These are phyloP conservation scores for Rhodinocichla rosea DNA, from an alignment of 2,113 vertebrate genomes.

Conservation along the genomic window DNA sequence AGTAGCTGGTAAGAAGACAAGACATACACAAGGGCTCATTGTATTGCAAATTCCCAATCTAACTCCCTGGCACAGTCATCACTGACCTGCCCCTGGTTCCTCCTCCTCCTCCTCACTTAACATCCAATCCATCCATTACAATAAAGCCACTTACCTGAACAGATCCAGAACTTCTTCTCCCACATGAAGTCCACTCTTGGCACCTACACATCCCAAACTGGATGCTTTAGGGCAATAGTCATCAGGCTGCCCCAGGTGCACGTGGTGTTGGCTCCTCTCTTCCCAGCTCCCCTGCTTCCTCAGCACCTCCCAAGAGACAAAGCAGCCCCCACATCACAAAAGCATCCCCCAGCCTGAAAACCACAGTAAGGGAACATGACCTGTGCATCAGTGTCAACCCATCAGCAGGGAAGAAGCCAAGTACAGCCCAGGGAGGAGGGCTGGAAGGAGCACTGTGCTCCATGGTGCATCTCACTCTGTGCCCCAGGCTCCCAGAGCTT, in stretches of 20 bases:
- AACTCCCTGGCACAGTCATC: background rate
- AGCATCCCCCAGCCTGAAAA: background rate
- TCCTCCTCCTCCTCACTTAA: background rate
- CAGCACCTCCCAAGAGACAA: rapidly evolving
- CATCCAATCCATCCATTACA: background rate
- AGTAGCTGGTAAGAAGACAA: background rate
- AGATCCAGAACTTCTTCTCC: background rate
- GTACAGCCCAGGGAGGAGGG: background rate
- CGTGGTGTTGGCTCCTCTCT: background rate
- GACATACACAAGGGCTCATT: background rate
- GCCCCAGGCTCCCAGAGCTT: background rate
- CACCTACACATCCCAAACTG: background rate
- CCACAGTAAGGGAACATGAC: rapidly evolving
- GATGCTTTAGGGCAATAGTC: background rate
- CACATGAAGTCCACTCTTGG: background rate
- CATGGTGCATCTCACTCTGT: rapidly evolving
- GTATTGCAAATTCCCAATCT: background rate
- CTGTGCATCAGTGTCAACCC: rapidly evolving
- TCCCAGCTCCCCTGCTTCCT: background rate
- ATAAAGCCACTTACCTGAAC: constrained; percentile 15
- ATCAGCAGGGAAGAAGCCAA: background rate
- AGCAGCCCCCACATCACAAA: rapidly evolving
- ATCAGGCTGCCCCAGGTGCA: background rate
- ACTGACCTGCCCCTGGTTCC: background rate
- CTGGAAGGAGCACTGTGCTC: background rate